A percentile compares a stretch with the other conserved stretches of the same genome.
These are phyloP conservation scores for Pegea sp. DNA, from an alignment of 23 tunicate genomes.

Conservation along the genomic window DNA sequence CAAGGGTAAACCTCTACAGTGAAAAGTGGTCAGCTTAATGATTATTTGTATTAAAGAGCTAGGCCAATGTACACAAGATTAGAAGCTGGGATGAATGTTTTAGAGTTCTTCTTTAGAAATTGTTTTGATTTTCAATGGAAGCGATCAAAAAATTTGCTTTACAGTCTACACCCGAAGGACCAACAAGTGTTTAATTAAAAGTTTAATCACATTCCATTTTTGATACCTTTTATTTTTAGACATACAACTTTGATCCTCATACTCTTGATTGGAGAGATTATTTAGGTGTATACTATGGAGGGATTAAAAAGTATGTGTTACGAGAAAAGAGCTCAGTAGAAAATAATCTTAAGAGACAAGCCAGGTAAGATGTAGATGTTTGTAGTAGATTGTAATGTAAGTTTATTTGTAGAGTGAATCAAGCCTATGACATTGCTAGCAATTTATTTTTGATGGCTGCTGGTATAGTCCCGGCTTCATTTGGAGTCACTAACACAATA, in stretches of 20 bases:
- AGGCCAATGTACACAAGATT: background rate
- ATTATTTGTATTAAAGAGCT: too few relatives aligned
- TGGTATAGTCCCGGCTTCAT: too few relatives aligned
- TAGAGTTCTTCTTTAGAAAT: background rate
- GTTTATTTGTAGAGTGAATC: too few relatives aligned
- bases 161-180: background rate
- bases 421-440: too few relatives aligned
- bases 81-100: background rate
- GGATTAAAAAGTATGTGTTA: background rate
- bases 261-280: background rate
- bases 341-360: background rate
- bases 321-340: background rate
- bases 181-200: background rate
- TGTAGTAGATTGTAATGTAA: too few relatives aligned
- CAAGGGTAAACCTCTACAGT: too few relatives aligned
- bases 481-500: too few relatives aligned
- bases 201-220: background rate
- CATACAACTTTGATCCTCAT: background rate
- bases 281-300: background rate
- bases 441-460: too few relatives aligned
- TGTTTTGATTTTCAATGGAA: background rate
- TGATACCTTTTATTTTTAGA: background rate
- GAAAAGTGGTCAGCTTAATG: too few relatives aligned
- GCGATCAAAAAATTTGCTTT: background rate
- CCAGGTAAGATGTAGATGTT: too few relatives aligned